Percentiles rank a stretch among this genome's conserved stretches.
Evolutionary conservation across 2,888 invertebrate species (phyloP).

Genomic region (Drosophila flavopinicola): DNA sequence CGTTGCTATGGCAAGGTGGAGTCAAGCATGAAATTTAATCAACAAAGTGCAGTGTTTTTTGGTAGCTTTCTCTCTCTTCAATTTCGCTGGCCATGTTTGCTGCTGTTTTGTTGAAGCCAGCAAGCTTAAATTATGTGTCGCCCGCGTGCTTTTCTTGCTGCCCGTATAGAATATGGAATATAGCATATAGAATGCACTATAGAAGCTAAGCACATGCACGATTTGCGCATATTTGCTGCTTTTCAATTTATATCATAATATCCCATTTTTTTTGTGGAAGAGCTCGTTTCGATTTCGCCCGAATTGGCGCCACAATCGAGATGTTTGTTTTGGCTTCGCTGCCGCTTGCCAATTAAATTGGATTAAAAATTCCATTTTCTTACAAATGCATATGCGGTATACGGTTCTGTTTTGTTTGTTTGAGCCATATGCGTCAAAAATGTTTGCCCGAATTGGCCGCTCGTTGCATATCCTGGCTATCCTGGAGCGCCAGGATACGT

Average conservation of each 20-base stretch:
- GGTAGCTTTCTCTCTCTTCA: constrained; percentile 38
- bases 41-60: constrained; percentile 73
- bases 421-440: constrained; percentile 61
- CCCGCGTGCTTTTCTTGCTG: constrained; percentile 58
- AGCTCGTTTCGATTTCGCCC: constrained; percentile 30
- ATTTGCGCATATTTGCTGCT: constrained; percentile 46
- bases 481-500: constrained; percentile 50
- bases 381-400: constrained; percentile 48
- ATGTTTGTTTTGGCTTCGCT: constrained; percentile 31
- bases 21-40: constrained; percentile 72
- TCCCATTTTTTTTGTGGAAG: constrained; percentile 3
- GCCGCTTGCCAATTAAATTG: constrained; percentile 70
- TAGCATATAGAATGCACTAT: not conserved
- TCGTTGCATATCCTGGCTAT: constrained; percentile 47
- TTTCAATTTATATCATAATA: constrained; percentile 71
- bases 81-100: constrained; percentile 17
- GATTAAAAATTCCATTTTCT: constrained; percentile 80
- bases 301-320: constrained; percentile 39
- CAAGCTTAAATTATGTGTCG: constrained; percentile 68
- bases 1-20: constrained; percentile 40
- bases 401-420: constrained; percentile 34
- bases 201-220: constrained; percentile 4
- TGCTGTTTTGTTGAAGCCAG: constrained; percentile 35
- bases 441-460: constrained; percentile 53
- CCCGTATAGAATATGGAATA: constrained; percentile 52